Conservation (phyloP, 2,113 vertebrate species). For the Macrotus californicus region DNA sequence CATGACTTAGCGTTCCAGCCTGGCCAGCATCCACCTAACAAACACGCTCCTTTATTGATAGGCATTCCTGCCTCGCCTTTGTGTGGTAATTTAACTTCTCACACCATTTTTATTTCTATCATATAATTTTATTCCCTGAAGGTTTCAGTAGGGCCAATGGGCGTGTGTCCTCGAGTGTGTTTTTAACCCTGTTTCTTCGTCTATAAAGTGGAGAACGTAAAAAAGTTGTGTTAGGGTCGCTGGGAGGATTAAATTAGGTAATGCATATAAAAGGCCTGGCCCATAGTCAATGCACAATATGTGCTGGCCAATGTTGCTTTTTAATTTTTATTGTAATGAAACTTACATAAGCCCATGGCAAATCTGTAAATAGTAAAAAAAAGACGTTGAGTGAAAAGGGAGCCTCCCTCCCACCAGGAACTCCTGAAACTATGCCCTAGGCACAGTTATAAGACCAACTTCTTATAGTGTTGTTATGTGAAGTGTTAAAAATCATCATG, state of each 20-base stretch:
- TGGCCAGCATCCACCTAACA: neutral
- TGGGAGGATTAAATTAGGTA: neutral
- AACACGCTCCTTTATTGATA: neutral
- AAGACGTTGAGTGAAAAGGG: neutral
- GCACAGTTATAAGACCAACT: neutral
- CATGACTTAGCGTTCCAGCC: neutral
- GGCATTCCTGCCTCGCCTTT: neutral
- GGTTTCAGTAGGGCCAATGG: slow-evolving; percentile 4
- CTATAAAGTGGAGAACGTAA: neutral
- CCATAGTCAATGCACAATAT: neutral
- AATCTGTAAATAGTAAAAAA: neutral
- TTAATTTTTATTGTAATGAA: slow-evolving; percentile 41
- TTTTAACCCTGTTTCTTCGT: slow-evolving; percentile 12
- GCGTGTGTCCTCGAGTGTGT: neutral
- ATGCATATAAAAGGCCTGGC: slow-evolving; percentile 20
- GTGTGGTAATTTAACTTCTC: neutral
- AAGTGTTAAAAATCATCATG: neutral
- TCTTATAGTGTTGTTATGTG: neutral
- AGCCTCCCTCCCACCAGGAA: neutral
- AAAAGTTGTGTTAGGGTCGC: neutral
- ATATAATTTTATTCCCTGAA: slow-evolving; percentile 26
- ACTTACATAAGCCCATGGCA: neutral
- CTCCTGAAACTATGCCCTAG: neutral
- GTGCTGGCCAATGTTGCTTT: neutral
- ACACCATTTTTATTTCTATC: neutral